These are phyloP conservation scores for Mus caroli DNA, from an alignment of 2,797 vertebrate genomes.

Conservation along the genomic window DNA sequence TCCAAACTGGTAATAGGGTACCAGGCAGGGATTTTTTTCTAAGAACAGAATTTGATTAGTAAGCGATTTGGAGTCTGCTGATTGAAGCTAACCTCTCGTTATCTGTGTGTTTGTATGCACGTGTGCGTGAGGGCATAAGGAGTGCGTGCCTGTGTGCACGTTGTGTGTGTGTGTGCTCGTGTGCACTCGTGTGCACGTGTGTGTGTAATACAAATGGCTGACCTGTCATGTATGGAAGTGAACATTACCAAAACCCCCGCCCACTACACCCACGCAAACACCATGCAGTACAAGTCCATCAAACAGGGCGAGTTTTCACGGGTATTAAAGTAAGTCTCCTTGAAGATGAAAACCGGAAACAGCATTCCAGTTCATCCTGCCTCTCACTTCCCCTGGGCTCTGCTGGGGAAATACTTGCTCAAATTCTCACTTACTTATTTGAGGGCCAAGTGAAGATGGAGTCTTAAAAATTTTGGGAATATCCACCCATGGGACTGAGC, in stretches of 20 bases:
- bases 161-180: neutral
- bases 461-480: neutral
- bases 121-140: neutral
- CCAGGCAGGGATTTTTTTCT: slow-evolving; percentile 30
- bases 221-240: slow-evolving; percentile 9
- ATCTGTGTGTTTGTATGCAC: neutral
- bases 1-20: neutral
- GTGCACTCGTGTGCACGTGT: neutral
- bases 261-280: slow-evolving; percentile 8
- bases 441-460: neutral
- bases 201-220: neutral
- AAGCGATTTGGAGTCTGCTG: neutral
- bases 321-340: slow-evolving; percentile 34
- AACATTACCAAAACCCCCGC: neutral
- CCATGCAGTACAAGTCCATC: neutral
- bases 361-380: neutral
- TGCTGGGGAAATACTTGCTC: slow-evolving; percentile 21
- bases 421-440: neutral
- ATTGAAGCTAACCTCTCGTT: slow-evolving; percentile 29
- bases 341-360: slow-evolving; percentile 40
- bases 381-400: neutral
- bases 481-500: no score
- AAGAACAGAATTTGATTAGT: neutral
- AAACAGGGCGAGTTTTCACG: neutral
- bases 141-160: neutral